A percentile compares a stretch with the other conserved stretches of the same genome.
These are phyloP conservation scores for Helarctos malayanus DNA, from an alignment of 2,797 vertebrate genomes.

Conservation along the genomic window DNA sequence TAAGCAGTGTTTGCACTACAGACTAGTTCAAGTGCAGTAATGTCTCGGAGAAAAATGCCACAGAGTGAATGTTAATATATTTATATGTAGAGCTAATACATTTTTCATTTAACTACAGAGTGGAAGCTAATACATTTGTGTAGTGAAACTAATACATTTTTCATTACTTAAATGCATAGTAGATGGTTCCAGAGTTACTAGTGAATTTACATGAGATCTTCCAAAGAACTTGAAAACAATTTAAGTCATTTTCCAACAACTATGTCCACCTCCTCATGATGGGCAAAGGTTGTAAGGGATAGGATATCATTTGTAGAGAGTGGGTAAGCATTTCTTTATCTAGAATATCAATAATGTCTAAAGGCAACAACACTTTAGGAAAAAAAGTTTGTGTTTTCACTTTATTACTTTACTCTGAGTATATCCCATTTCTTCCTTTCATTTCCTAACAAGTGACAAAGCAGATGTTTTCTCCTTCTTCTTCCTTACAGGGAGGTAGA, in stretches of 20 bases:
- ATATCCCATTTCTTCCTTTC: neutral
- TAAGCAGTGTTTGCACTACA: conserved; percentile 52
- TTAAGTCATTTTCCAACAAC: conserved; percentile 39
- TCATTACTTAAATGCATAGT: conserved; percentile 80
- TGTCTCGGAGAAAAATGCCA: neutral
- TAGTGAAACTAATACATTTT: conserved; percentile 82
- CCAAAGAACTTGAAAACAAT: conserved; percentile 64
- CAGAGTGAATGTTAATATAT: conserved; percentile 56
- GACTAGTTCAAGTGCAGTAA: conserved; percentile 56
- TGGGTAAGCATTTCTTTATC: neutral
- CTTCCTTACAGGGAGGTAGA: neutral
- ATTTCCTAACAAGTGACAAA: neutral
- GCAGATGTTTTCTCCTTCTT: neutral
- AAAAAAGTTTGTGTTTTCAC: neutral
- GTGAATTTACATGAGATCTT: conserved; percentile 82
- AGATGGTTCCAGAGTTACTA: conserved; percentile 63
- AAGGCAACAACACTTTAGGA: neutral
- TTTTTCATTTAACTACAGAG: conserved; percentile 80
- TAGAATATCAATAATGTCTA: accelerated
- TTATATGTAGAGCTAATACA: conserved; percentile 65
- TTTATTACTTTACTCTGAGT: neutral
- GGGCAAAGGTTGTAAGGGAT: neutral
- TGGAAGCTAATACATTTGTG: conserved; percentile 75
- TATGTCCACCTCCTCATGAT: neutral
- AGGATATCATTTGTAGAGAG: neutral